These are phyloP conservation scores for Eulemur rufifrons DNA, from an alignment of 2,113 vertebrate species.

Conservation along the genomic window DNA sequence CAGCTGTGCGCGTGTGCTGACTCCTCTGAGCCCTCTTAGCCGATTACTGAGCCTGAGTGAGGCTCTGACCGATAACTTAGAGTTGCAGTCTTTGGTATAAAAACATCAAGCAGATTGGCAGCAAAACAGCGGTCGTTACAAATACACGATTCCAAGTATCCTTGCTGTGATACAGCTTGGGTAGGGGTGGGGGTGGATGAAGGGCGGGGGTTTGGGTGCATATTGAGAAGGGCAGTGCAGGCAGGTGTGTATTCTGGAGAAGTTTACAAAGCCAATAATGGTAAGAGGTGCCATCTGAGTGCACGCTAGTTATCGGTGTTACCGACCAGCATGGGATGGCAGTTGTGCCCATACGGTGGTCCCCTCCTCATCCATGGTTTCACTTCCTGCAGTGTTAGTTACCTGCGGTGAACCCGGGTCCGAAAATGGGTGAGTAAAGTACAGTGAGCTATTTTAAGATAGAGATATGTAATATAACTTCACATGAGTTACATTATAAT, in stretches of 20 bases:
- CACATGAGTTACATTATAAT: no score
- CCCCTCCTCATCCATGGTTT: no score
- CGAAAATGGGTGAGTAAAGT: no score
- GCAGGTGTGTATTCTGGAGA: background rate
- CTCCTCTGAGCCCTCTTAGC: background rate
- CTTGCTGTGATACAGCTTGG: background rate
- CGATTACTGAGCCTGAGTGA: background rate
- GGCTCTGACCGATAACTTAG: background rate
- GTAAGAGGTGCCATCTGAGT: background rate
- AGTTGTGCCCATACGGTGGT: accelerated
- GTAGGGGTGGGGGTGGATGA: background rate
- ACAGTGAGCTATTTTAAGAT: no score
- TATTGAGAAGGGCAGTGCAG: background rate
- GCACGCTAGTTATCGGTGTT: background rate
- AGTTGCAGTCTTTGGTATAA: background rate
- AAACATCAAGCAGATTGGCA: background rate
- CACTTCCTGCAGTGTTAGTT: no score
- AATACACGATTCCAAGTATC: background rate
- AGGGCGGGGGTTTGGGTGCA: background rate
- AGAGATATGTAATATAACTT: no score
- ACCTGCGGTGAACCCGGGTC: no score
- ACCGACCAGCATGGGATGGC: background rate
- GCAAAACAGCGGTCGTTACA: background rate
- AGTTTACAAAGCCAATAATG: background rate
- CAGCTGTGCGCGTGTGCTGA: background rate